phyloP scores from a whole-genome alignment of 2,888 invertebrate genomes.

The Caenorhabditis panamensis region DNA sequence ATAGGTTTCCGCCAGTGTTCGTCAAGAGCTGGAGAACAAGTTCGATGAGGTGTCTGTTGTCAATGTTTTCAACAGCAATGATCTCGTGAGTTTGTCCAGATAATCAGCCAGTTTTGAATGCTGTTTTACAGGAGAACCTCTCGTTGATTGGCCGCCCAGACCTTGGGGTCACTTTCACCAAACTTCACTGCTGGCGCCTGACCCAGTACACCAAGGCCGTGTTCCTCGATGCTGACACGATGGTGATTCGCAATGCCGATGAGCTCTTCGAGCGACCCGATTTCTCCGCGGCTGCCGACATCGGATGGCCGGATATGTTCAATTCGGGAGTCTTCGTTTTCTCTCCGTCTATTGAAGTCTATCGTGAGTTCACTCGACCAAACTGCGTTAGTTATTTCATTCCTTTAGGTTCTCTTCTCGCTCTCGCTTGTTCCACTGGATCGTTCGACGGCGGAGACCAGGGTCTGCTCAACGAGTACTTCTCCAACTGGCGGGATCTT shows the following conservation, averaged over 20 bases:
- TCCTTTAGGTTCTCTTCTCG: constrained; percentile 85
- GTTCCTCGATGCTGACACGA: constrained; percentile 96
- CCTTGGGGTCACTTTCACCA: constrained; percentile 97
- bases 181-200: constrained; percentile 97
- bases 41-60: constrained; percentile 92
- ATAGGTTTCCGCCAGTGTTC: constrained; percentile 82
- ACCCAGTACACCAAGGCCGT: constrained; percentile 97
- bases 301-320: constrained; percentile 84
- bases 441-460: constrained; percentile 92
- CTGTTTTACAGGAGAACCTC: constrained; percentile 86
- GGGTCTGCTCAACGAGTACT: constrained; percentile 94
- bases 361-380: constrained; percentile 83
- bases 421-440: constrained; percentile 90
- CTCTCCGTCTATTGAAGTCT: constrained; percentile 91
- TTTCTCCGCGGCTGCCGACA: constrained; percentile 79
- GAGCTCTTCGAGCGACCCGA: constrained; percentile 94
- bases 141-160: constrained; percentile 93
- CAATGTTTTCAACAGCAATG: constrained; percentile 95
- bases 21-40: constrained; percentile 88
- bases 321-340: constrained; percentile 96
- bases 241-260: constrained; percentile 96
- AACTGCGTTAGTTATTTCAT: constrained; percentile 82
- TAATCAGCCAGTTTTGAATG: not conserved
- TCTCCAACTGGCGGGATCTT: constrained; percentile 93
- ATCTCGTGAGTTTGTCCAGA: constrained; percentile 83